Percentiles rank a stretch among this genome's conserved stretches.
Conservation (phyloP, 1,140 invertebrate genomes). For the Drosophila parvula region DNA sequence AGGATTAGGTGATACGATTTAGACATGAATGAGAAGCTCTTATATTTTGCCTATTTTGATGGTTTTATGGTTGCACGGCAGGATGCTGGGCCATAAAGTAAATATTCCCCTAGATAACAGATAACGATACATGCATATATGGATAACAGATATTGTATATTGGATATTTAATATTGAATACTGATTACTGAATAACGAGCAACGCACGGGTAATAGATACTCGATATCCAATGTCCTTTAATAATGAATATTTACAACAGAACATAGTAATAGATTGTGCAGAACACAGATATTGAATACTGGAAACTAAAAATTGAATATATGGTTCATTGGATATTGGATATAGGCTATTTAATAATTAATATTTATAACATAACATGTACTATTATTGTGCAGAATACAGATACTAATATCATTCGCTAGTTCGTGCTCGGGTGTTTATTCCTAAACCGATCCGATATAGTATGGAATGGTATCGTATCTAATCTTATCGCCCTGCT, state of each 20-base stretch:
- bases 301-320: too few relatives aligned
- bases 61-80: slow-evolving; percentile 1
- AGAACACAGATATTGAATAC: too few relatives aligned
- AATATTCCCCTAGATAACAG: not conserved
- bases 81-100: slow-evolving; percentile 17
- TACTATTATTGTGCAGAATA: not conserved
- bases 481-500: slow-evolving; percentile 52
- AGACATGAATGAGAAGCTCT: too few relatives aligned
- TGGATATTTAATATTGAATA: not conserved
- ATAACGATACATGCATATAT: not conserved
- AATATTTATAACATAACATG: not conserved
- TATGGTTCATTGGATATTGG: too few relatives aligned
- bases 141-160: not conserved
- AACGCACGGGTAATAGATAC: too few relatives aligned
- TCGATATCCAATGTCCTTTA: too few relatives aligned
- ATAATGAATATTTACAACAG: too few relatives aligned
- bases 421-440: not conserved
- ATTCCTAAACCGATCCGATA: slow-evolving; percentile 23
- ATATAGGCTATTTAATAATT: slow-evolving; percentile 1
- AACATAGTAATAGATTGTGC: too few relatives aligned
- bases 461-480: slow-evolving; percentile 15
- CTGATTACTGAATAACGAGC: too few relatives aligned
- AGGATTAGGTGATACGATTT: too few relatives aligned
- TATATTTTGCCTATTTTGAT: not conserved
- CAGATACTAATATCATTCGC: not conserved